phyloP scores from a whole-genome alignment of 1,140 invertebrate species.

The Papilio glaucus region DNA sequence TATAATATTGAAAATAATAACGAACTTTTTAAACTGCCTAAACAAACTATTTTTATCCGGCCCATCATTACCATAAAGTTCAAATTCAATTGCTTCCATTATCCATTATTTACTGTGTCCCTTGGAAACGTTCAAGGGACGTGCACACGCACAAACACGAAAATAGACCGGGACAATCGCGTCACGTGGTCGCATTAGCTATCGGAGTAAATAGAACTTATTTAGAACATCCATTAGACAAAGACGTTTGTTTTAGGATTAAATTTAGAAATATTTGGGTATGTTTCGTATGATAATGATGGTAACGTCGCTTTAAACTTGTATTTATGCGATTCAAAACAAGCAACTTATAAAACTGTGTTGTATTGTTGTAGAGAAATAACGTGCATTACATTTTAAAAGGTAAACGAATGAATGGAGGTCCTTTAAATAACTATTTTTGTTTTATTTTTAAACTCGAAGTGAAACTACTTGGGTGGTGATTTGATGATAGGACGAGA shows the following conservation, averaged over 20 bases:
- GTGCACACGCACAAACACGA: conserved; percentile 31
- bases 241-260: conserved; percentile 6
- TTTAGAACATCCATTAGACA: conserved; percentile 48
- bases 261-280: conserved; percentile 18
- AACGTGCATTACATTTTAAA: too few species aligned
- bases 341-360: not conserved
- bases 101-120: conserved; percentile 4
- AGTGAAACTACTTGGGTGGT: too few species aligned
- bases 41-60: not conserved
- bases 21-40: not conserved
- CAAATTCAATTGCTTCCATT: not conserved
- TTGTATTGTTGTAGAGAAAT: too few species aligned
- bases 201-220: conserved; percentile 32
- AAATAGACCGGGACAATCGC: conserved; percentile 43
- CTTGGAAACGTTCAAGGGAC: conserved; percentile 23
- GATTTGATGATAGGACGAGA: not conserved
- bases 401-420: too few species aligned
- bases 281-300: not conserved
- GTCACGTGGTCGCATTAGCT: conserved; percentile 29
- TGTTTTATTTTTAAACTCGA: too few species aligned
- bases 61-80: not conserved
- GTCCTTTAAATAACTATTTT: too few species aligned
- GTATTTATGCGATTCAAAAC: not conserved
- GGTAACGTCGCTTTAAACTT: not conserved
- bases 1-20: too few species aligned